phyloP scores from a whole-genome alignment of 2,113 vertebrate species.

The Natator depressus region DNA sequence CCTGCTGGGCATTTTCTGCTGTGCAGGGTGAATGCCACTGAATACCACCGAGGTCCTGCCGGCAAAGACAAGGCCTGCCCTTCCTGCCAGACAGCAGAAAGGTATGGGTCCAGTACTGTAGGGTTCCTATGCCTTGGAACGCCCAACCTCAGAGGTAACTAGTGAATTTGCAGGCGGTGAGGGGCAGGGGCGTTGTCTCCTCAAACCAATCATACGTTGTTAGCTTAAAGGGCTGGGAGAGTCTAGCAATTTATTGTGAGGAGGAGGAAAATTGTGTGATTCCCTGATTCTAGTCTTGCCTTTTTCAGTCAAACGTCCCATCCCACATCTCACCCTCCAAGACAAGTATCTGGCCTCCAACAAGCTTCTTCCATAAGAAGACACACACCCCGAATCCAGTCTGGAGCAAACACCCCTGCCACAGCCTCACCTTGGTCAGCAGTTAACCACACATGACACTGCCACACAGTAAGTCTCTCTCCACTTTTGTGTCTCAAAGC shows the following conservation, averaged over 20 bases:
- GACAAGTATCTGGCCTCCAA: background rate
- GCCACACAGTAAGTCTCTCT: fast-evolving
- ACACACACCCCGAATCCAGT: background rate
- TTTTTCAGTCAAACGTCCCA: background rate
- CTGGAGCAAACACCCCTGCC: background rate
- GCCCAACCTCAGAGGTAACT: background rate
- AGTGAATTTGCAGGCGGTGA: background rate
- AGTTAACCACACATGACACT: background rate
- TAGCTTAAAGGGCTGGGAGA: background rate
- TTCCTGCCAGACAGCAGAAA: background rate
- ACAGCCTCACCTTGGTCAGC: background rate
- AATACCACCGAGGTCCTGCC: background rate
- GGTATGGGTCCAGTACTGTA: background rate
- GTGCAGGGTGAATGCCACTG: background rate
- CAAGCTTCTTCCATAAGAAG: no score
- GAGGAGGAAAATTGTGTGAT: background rate
- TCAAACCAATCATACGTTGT: background rate
- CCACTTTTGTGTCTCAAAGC: background rate
- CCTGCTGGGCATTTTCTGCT: background rate
- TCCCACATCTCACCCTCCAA: background rate
- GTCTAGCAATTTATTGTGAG: background rate
- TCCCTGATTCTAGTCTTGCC: background rate
- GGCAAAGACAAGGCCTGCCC: background rate
- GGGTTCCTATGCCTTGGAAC: background rate
- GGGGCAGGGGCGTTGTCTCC: background rate